Percentiles rank a stretch among this genome's conserved stretches.
Evolutionary conservation across 2,113 vertebrate genomes (phyloP).

Genomic region (Haemorhous mexicanus): DNA sequence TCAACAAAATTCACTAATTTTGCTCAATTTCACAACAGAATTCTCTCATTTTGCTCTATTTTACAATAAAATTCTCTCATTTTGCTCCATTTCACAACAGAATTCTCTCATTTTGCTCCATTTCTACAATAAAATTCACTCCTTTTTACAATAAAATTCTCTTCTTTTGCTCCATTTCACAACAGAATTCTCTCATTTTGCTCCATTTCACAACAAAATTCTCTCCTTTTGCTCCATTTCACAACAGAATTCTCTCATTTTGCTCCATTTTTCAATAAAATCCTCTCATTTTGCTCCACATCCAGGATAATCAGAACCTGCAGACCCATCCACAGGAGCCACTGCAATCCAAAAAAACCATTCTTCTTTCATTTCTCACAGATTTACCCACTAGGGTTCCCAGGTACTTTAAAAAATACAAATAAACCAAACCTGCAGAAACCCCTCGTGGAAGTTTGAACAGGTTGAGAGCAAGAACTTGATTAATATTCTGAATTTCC

Average conservation of each 20-base stretch:
- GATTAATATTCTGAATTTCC: neutral
- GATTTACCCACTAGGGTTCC: neutral
- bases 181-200: neutral
- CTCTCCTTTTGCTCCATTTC: neutral
- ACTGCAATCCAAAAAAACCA: neutral
- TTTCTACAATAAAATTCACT: neutral
- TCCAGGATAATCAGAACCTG: neutral
- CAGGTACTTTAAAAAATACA: neutral
- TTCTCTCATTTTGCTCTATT: neutral
- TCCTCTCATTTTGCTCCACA: neutral
- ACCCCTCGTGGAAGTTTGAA: neutral
- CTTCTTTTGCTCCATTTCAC: neutral
- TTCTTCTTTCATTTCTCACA: neutral
- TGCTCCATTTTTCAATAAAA: too few species aligned
- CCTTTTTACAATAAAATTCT: too few species aligned
- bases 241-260: too few species aligned
- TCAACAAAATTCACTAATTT: neutral
- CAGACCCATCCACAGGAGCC: neutral
- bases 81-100: too few species aligned
- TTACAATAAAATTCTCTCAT: neutral
- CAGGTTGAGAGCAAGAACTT: neutral
- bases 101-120: neutral
- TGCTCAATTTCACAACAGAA: too few species aligned
- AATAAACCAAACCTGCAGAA: neutral
- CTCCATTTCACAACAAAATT: neutral